Base-by-base conservation (phyloP, 2,113 vertebrate genomes). In the Apaloderma vittatum region DNA sequence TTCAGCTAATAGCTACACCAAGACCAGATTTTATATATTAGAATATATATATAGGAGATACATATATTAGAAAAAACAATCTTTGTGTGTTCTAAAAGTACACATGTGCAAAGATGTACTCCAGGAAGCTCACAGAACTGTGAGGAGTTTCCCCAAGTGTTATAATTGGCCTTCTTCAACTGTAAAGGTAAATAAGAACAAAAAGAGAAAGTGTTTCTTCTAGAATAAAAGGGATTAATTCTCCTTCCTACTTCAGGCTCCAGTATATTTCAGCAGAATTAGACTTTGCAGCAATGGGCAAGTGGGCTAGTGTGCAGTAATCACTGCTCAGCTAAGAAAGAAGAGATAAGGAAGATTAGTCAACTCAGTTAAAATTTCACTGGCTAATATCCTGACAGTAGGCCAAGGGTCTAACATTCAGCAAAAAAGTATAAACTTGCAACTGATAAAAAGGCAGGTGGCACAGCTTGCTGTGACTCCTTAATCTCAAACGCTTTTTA, bases 341-440 rank as follows among this genome's bases (percentile, higher is more conserved):
- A 72, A 27, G 16, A 92, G 94, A 97, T 97, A 97, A 95, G 76
- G 61, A 72, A 81, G 88, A 68, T 96, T 73, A 87, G 77, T 61
- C 58, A 91, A 87, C 80, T 54, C 46, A 40, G 96, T 95, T 97
- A 91, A 97, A 95, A 91, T 93, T 97, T 97, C 79, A 97, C 92
- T 93, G 71, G 59, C 82, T 89, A 61, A 68, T 45, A 82, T 54
- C 68, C 54, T 7, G 0, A 82, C 74, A 78, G 80, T 12, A 62
- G 96, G 89, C 76, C 97, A 97, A 97, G 94, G 93, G 93, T 95
- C 93, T 68, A 58, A 75, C 57, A 91, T 21, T 36, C 76, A 89
- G 48, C 7, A 1, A 87, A 79, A 71, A 93, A 49, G 67, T 90
- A 90, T 85, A 84, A 95, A 92, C 92, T 87, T 89, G 54, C 93